phyloP scores from a whole-genome alignment of 92 coral and sea anemone genomes.

The Parazoanthus darwini region DNA sequence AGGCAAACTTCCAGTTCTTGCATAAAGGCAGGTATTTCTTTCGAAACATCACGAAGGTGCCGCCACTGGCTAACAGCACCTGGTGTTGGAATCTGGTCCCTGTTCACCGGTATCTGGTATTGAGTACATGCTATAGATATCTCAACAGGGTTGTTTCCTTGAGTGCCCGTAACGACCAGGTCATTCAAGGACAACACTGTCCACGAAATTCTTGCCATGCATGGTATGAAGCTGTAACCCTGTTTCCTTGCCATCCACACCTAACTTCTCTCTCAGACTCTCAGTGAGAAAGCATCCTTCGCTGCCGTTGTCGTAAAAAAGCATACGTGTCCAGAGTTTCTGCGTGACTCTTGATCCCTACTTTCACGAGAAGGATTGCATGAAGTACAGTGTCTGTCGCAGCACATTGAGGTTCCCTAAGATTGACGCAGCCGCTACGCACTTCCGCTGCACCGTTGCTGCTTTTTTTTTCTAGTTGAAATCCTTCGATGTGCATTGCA shows the following conservation, averaged over 20 bases:
- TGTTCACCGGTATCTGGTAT: slow-evolving; percentile 49
- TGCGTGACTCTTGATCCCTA: slow-evolving; percentile 42
- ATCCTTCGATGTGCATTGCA: slow-evolving; percentile 62
- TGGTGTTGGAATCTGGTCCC: slow-evolving; percentile 60
- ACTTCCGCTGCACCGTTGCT: too few relatives aligned
- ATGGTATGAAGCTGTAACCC: slow-evolving; percentile 57
- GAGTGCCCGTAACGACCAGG: slow-evolving; percentile 42
- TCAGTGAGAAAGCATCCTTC: slow-evolving; percentile 68
- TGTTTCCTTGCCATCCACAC: slow-evolving; percentile 37
- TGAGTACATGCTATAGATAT: slow-evolving; percentile 47
- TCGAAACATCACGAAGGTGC: slow-evolving; percentile 30
- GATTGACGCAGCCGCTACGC: slow-evolving; percentile 13
- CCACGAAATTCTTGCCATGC: slow-evolving; percentile 52
- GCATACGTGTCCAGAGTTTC: slow-evolving; percentile 63
- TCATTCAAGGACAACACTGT: slow-evolving; percentile 34
- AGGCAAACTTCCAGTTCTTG: slow-evolving; percentile 63
- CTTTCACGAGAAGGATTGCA: slow-evolving; percentile 64
- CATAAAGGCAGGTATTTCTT: slow-evolving; percentile 51
- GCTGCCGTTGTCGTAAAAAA: slow-evolving; percentile 71
- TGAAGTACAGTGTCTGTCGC: slow-evolving; percentile 33
- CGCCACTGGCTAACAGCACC: slow-evolving; percentile 20
- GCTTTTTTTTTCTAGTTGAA: neutral
- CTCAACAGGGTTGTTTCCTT: slow-evolving; percentile 28
- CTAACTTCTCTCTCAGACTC: slow-evolving; percentile 47
- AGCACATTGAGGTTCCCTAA: neutral